These are phyloP conservation scores for Herpailurus yagouaroundi DNA, from an alignment of 2,113 vertebrate genomes.

Conservation along the genomic window DNA sequence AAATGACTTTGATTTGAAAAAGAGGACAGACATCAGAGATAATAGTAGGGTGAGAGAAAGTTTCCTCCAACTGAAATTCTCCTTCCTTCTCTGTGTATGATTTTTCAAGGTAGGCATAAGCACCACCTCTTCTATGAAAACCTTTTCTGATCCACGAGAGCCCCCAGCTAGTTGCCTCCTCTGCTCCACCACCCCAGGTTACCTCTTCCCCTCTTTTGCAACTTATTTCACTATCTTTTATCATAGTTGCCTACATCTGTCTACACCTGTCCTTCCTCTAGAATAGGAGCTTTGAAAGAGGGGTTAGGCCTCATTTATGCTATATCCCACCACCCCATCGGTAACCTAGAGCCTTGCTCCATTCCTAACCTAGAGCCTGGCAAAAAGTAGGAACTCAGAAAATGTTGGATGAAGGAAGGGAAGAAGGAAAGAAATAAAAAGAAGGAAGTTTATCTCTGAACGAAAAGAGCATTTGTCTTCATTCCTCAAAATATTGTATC, in stretches of 20 bases:
- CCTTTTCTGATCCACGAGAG: neutral
- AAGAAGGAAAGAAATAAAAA: neutral
- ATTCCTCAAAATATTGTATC: slow-evolving; percentile 8
- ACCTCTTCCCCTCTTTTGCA: neutral
- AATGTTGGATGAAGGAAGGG: neutral
- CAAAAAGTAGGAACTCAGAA: slow-evolving; percentile 2
- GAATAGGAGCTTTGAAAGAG: neutral
- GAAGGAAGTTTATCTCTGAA: neutral
- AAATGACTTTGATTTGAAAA: slow-evolving; percentile 23
- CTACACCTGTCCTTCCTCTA: neutral
- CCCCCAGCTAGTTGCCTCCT: neutral
- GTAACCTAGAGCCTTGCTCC: neutral
- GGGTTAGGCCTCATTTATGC: neutral
- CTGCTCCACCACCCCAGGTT: neutral
- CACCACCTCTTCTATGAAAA: neutral
- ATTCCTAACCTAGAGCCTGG: neutral
- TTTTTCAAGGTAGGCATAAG: neutral
- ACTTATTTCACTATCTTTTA: neutral
- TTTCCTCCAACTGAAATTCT: neutral
- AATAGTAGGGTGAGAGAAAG: neutral
- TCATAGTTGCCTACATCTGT: neutral
- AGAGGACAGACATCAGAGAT: neutral
- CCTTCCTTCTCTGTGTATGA: neutral
- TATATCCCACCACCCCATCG: neutral
- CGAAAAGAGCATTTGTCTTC: neutral